Conservation (phyloP, 2,113 vertebrate species). For the Limnothrissa miodon region DNA sequence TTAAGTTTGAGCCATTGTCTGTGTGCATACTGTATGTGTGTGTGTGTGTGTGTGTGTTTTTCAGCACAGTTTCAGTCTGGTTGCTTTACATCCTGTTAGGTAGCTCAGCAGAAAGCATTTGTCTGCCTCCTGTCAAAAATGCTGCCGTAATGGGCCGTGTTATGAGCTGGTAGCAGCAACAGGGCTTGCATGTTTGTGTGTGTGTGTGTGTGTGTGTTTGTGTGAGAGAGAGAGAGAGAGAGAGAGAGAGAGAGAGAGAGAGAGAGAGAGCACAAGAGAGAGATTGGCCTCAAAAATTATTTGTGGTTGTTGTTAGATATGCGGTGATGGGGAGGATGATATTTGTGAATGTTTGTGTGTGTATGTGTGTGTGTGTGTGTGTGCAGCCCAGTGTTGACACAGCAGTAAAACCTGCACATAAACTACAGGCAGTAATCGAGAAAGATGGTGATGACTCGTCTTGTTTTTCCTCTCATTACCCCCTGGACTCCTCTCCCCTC, state of each 20-base stretch:
- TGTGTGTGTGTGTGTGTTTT: background rate
- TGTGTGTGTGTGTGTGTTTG: background rate
- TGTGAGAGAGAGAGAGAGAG: too few relatives aligned
- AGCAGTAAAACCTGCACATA: background rate
- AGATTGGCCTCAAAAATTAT: background rate
- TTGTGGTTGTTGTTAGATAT: background rate
- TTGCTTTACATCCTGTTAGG: constrained; percentile 28
- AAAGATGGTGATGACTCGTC: constrained; percentile 16
- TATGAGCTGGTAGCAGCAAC: constrained; percentile 33
- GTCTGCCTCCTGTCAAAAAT: constrained; percentile 23
- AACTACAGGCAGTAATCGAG: constrained; percentile 33
- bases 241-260: too few relatives aligned
- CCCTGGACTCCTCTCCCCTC: background rate
- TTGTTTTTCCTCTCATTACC: constrained; percentile 10
- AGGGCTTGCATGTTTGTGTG: constrained; percentile 8
- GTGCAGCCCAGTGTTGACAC: constrained; percentile 9
- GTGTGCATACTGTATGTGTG: constrained; percentile 1
- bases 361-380: background rate
- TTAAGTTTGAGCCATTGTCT: background rate
- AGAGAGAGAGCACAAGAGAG: too few relatives aligned
- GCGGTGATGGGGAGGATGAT: background rate
- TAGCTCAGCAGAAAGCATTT: constrained; percentile 8
- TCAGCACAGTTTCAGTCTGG: background rate
- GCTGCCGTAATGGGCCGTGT: background rate
- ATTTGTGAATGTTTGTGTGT: constrained; percentile 1